Conservation (phyloP, 2,797 vertebrate genomes). For the Phyllotis vaccarum region DNA sequence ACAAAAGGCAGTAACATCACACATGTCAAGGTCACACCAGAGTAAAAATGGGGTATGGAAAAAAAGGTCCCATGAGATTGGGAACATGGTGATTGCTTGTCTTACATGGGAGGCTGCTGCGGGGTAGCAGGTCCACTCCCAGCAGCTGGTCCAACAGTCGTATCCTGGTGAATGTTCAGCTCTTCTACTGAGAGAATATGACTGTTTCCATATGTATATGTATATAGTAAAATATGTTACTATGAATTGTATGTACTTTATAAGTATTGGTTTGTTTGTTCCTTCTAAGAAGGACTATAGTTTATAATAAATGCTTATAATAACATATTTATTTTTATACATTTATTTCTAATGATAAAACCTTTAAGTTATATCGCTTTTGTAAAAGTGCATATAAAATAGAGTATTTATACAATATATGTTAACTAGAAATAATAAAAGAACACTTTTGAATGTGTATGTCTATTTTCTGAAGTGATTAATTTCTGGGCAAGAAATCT, state of each 20-base stretch:
- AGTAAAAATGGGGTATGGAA: neutral
- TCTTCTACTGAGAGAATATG: slow-evolving; percentile 88
- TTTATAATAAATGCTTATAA: slow-evolving; percentile 97
- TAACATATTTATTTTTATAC: slow-evolving; percentile 99
- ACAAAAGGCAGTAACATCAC: neutral
- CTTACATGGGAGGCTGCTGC: slow-evolving; percentile 81
- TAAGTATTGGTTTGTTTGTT: slow-evolving; percentile 95
- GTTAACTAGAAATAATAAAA: slow-evolving; percentile 92
- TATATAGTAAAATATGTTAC: slow-evolving; percentile 88
- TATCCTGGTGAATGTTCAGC: slow-evolving; percentile 86
- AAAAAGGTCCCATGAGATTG: slow-evolving; percentile 40
- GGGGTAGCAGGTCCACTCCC: slow-evolving; percentile 90
- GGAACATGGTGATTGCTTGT: slow-evolving; percentile 72
- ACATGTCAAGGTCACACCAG: neutral
- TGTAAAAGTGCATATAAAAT: slow-evolving; percentile 96
- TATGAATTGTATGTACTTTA: slow-evolving; percentile 93
- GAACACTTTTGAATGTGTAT: slow-evolving; percentile 86
- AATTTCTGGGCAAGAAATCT: slow-evolving; percentile 23
- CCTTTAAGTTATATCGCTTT: slow-evolving; percentile 96
- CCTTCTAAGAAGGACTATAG: slow-evolving; percentile 97
- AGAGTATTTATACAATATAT: slow-evolving; percentile 99
- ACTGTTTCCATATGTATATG: slow-evolving; percentile 89
- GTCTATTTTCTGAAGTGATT: slow-evolving; percentile 77
- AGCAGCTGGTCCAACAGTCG: slow-evolving; percentile 83
- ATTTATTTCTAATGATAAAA: slow-evolving; percentile 95